A percentile compares a stretch with the other conserved stretches of the same genome.
Conservation (phyloP, 1,140 invertebrate genomes). For the Hycleus cichorii region DNA sequence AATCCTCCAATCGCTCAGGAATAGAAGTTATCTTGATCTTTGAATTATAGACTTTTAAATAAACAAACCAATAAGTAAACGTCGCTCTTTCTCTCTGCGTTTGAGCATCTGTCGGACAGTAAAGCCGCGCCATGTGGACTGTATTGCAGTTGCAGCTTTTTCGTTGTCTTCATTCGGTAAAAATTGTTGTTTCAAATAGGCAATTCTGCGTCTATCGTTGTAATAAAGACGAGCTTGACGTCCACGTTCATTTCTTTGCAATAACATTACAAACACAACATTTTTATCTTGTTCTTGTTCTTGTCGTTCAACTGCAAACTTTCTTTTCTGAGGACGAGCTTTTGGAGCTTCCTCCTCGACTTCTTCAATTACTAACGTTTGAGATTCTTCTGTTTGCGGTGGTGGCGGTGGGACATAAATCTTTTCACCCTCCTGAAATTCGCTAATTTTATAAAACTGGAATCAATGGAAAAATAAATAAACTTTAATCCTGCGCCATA, state of each 20-base stretch:
- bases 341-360: constrained; percentile 3
- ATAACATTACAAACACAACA: constrained; percentile 37
- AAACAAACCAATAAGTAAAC: constrained; percentile 37
- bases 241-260: constrained; percentile 49
- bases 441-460: neutral
- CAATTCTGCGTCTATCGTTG: constrained; percentile 27
- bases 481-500: constrained; percentile 32
- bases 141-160: constrained; percentile 34
- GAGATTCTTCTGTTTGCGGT: neutral
- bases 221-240: constrained; percentile 47
- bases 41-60: too few relatives aligned
- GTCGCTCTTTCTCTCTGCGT: constrained; percentile 35
- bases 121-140: constrained; percentile 45
- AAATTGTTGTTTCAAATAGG: constrained; percentile 18
- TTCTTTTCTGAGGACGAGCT: neutral
- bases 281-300: constrained; percentile 13
- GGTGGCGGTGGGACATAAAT: constrained; percentile 15
- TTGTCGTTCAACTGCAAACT: neutral
- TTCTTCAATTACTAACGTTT: constrained; percentile 1
- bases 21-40: too few relatives aligned
- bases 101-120: constrained; percentile 31
- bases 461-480: constrained; percentile 2
- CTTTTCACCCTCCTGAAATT: constrained; percentile 22
- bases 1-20: too few relatives aligned
- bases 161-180: neutral